phyloP scores from a whole-genome alignment of 1,140 invertebrate genomes.

The Psix sp. region DNA sequence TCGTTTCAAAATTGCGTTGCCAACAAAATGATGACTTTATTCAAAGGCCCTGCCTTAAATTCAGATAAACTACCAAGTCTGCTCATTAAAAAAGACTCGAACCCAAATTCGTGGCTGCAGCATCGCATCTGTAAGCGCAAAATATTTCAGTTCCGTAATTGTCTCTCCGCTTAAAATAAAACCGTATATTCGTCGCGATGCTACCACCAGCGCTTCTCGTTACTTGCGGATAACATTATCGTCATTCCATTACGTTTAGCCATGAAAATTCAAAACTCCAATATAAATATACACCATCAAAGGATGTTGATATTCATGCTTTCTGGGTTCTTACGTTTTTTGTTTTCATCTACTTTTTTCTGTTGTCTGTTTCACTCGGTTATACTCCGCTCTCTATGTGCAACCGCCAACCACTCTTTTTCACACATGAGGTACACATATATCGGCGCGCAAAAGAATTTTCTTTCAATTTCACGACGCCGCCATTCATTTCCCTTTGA shows the following conservation, averaged over 20 bases:
- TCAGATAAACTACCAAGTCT: no score
- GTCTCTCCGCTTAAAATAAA: slow-evolving; percentile 15
- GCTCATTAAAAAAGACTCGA: slow-evolving; percentile 1
- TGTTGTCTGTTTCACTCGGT: slow-evolving; percentile 15
- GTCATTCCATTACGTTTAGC: slow-evolving; percentile 3
- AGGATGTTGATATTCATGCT: slow-evolving; percentile 13
- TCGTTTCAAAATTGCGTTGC: no score
- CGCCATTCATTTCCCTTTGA: slow-evolving; percentile 48
- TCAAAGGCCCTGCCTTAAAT: no score
- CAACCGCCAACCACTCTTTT: slow-evolving; percentile 59
- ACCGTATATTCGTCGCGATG: slow-evolving; percentile 1
- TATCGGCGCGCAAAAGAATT: slow-evolving; percentile 33
- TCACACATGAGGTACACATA: slow-evolving; percentile 50
- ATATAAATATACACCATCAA: slow-evolving; percentile 22
- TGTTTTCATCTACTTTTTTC: slow-evolving; percentile 10
- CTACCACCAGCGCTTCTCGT: slow-evolving; percentile 3
- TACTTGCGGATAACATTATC: slow-evolving; percentile 7
- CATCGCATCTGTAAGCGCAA: background rate
- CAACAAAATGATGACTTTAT: no score
- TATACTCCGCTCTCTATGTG: slow-evolving; percentile 42
- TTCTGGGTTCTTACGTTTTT: background rate
- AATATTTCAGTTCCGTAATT: slow-evolving; percentile 8
- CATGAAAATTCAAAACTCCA: slow-evolving; percentile 18
- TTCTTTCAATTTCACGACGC: slow-evolving; percentile 48
- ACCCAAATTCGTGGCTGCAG: background rate